Evolutionary conservation across 2,888 invertebrate species (phyloP), one percentile per base, ranked within the genome.

Genomic region (Troglohyphantes excavatus): DNA sequence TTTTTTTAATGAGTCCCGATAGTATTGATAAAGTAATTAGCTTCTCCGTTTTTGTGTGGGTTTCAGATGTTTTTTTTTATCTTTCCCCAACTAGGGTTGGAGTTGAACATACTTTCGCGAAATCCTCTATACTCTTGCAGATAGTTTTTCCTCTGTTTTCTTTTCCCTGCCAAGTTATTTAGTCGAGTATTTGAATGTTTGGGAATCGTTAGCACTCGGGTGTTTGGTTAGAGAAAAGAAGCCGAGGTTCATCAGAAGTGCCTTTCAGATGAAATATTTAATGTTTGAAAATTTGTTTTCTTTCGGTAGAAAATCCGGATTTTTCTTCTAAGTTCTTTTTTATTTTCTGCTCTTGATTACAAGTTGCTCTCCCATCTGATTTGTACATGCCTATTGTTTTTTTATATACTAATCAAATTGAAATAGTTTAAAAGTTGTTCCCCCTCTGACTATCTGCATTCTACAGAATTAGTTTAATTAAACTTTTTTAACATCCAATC

Each of bases 1-100:
- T 88, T 82, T 86, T 82, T 89, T 89, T 83, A 89, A 89, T 82
- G 67, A 76, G 76, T 59, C 39, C 70, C 88, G 70, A 83, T 82
- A 82, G 82, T 89, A 89, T 89, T 83, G 88, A 89, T 89, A 89
- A 89, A 89, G 88, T 82, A 89, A 89, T 89, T 89, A 89, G 76
- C 82, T 82, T 89, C 76, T 65, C 11, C 59, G 19, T 67, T 53
- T 53, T 53, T 75, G 29, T 63, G 65, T 33, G 68, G 68, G 67
- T 59, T 61, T 68, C 23, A 19, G 19, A 13, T 26, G 5, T 26
- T 43, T 63, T 17, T 70, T 65, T 81, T 23, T 21, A n/a, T 65
- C 43, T 27, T 21, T 26, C 11, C 33, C 68, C 27, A 19, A 23
- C 65, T 65, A 72, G 65, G 53, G 73, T 11, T 13, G 21, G 19